Evolutionary conservation across 2,888 invertebrate genomes (phyloP).

Genomic region (Drosophila nr. perissopoda): DNA sequence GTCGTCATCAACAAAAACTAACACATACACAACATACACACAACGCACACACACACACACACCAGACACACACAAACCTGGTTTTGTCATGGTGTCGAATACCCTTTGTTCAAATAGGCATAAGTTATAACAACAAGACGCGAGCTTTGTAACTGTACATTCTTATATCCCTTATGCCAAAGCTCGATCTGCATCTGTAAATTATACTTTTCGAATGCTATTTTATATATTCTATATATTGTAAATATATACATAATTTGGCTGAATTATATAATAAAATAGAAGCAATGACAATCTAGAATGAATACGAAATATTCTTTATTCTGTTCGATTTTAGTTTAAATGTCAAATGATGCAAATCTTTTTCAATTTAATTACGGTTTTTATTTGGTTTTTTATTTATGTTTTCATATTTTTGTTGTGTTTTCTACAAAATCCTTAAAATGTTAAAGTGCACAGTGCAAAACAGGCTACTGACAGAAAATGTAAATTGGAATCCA

Average conservation of each 20-base stretch:
- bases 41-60: constrained; percentile 17
- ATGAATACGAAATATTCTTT: not conserved
- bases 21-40: constrained; percentile 25
- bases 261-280: not conserved
- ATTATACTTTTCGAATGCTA: fast-evolving
- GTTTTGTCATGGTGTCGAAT: constrained; percentile 8
- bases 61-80: constrained; percentile 16
- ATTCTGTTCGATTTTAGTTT: not conserved
- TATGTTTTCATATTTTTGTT: not conserved
- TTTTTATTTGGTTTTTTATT: not conserved
- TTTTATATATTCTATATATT: not conserved
- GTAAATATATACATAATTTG: not conserved
- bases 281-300: not conserved
- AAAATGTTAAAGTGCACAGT: not conserved
- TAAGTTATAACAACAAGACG: not conserved
- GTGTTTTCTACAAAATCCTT: not conserved
- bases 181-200: not conserved
- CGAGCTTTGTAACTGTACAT: not conserved
- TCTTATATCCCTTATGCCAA: not conserved
- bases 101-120: constrained; percentile 14
- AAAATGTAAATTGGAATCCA: not conserved
- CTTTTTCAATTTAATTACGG: not conserved
- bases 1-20: constrained; percentile 30
- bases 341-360: not conserved
- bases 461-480: not conserved